Evolutionary conservation across 2,888 invertebrate genomes (phyloP), one percentile per base, ranked within the genome.

Genomic region (Synanthedon vespiformis): DNA sequence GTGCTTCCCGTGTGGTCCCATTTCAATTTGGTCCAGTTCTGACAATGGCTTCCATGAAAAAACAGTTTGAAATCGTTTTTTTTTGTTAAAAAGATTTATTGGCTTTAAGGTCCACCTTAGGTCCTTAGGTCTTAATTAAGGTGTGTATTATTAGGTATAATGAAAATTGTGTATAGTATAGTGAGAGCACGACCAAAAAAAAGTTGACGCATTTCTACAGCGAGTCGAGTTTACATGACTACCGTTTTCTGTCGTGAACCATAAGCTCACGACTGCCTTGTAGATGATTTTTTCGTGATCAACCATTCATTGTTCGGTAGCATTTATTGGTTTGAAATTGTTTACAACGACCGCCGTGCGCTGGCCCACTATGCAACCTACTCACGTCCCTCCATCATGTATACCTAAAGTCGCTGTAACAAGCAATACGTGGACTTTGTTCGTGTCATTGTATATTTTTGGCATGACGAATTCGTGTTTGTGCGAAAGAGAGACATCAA

Each of bases 251-350:
- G 58, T 72, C 76, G 75, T 75, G 76, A 71, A 77, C 68, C 71
- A 58, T 63, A 62, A 53, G 68, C 70, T 72, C 86, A 87, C 86
- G 86, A 87, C 65, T 68, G 64, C 60, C 84, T 75, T 87, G 86
- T 86, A 81, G 79, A 85, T 81, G 77, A 81, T 85, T 86, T 85
- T 86, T 87, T 86, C 86, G 86, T 87, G 86, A 87, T 86, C 81
- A 69, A 65, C 70, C 72, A 77, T 72, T 82, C 85, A 86, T 87
- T 87, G 86, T 87, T 85, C 83, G 67, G 84, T 78, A 82, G 84
- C 83, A 74, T 79, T 83, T 78, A 80, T 83, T 81, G 81, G 80
- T 69, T 77, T 73, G 77, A 73, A 77, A 85, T 83, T 81, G 81
- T 81, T 80, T 70, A 76, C 77, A 75, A 67, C 60, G 48, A 12